Evolutionary conservation across 2,797 vertebrate genomes (phyloP).

Genomic region (Falco concolor): DNA sequence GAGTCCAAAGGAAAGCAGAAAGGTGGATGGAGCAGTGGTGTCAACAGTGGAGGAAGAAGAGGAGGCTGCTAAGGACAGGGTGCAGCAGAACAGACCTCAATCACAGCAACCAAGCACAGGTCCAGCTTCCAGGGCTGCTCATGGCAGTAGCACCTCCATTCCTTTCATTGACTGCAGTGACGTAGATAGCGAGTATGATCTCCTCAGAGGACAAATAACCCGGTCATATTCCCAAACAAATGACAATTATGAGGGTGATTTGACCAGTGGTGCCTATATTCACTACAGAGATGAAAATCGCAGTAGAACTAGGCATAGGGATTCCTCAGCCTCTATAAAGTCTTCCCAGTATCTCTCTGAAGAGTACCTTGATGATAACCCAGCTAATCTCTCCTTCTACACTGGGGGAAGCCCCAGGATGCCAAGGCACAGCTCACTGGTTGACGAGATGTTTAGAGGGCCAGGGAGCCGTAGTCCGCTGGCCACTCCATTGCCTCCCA

Average conservation of each 20-base stretch:
- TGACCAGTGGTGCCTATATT: slow-evolving; percentile 70
- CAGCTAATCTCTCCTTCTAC: slow-evolving; percentile 75
- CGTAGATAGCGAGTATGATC: slow-evolving; percentile 84
- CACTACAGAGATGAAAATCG: slow-evolving; percentile 74
- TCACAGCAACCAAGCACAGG: slow-evolving; percentile 88
- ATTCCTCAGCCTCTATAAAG: slow-evolving; percentile 72
- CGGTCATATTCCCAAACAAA: slow-evolving; percentile 81
- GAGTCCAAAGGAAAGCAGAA: slow-evolving; percentile 69
- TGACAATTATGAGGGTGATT: slow-evolving; percentile 79
- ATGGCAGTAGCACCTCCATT: slow-evolving; percentile 83
- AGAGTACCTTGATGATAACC: slow-evolving; percentile 76
- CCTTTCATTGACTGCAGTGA: slow-evolving; percentile 87
- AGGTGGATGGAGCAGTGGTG: slow-evolving; percentile 63
- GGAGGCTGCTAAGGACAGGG: slow-evolving; percentile 67
- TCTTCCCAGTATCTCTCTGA: slow-evolving; percentile 73
- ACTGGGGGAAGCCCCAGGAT: slow-evolving; percentile 74
- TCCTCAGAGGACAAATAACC: slow-evolving; percentile 75
- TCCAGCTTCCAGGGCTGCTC: slow-evolving; percentile 85
- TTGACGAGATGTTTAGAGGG: slow-evolving; percentile 74
- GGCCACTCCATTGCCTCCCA: slow-evolving; percentile 67
- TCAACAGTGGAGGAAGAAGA: slow-evolving; percentile 71
- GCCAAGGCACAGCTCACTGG: slow-evolving; percentile 76
- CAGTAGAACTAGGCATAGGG: slow-evolving; percentile 71
- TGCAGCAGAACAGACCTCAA: slow-evolving; percentile 73
- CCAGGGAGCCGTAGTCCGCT: slow-evolving; percentile 72